phyloP scores from a whole-genome alignment of 2,797 vertebrate genomes.

The Sternarchorhynchus goeldii region DNA sequence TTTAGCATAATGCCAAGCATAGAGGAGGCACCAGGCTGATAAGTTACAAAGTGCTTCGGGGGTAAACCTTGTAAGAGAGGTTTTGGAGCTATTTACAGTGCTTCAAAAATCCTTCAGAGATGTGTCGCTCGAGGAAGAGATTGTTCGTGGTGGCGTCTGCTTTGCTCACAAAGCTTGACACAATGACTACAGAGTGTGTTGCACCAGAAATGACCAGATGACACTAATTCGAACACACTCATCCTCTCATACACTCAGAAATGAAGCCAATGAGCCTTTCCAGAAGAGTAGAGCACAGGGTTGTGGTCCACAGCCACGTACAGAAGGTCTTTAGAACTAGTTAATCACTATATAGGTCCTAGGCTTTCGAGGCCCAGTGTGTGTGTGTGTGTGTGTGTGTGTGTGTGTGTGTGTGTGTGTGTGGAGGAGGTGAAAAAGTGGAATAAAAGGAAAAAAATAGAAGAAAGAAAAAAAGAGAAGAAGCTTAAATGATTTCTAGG shows the following conservation, averaged over 20 bases:
- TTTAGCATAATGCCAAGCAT: slow-evolving; percentile 83
- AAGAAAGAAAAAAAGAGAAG: slow-evolving; percentile 52
- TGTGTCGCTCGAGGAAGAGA: slow-evolving; percentile 79
- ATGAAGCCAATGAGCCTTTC: slow-evolving; percentile 13
- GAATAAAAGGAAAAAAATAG: slow-evolving; percentile 24
- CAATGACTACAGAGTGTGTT: slow-evolving; percentile 70
- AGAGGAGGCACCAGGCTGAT: slow-evolving; percentile 83
- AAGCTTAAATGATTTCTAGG: slow-evolving; percentile 73
- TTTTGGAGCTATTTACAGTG: slow-evolving; percentile 84
- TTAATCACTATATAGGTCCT: slow-evolving; percentile 39
- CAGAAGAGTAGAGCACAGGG: neutral
- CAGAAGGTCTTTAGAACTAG: slow-evolving; percentile 63
- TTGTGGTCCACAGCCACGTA: slow-evolving; percentile 60
- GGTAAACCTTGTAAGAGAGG: slow-evolving; percentile 83
- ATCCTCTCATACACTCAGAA: slow-evolving; percentile 70
- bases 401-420: no score
- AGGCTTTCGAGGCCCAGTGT: neutral
- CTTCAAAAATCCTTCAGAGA: slow-evolving; percentile 81
- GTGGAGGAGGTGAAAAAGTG: no score
- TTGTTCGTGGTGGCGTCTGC: slow-evolving; percentile 76
- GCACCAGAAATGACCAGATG: slow-evolving; percentile 76
- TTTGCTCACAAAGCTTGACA: slow-evolving; percentile 77
- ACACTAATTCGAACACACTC: slow-evolving; percentile 77
- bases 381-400: no score
- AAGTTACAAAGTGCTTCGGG: slow-evolving; percentile 84